Percentiles rank a stretch among this genome's conserved stretches.
Conservation (phyloP, 1,140 invertebrate species). For the Hypsibius dujardini region DNA sequence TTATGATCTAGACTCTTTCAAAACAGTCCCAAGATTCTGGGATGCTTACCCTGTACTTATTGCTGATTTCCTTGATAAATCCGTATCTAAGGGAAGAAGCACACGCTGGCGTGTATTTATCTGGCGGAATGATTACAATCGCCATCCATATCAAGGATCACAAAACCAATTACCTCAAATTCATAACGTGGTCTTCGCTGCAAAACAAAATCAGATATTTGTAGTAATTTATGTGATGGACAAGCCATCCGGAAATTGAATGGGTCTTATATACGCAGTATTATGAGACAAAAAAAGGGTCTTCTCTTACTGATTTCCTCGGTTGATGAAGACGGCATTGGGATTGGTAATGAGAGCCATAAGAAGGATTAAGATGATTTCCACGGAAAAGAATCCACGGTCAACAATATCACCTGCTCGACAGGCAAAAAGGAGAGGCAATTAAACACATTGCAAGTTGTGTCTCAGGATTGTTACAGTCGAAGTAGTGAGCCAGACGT, state of each 20-base stretch:
- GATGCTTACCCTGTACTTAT: constrained; percentile 63
- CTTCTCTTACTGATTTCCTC: constrained; percentile 63
- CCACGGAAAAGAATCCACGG: constrained; percentile 60
- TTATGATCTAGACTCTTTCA: too few relatives aligned
- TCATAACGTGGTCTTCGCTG: constrained; percentile 70
- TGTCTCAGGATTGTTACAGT: too few relatives aligned
- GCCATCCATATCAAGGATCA: too few relatives aligned
- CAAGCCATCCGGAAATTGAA: too few relatives aligned
- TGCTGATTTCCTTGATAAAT: constrained; percentile 67
- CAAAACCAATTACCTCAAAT: constrained; percentile 49
- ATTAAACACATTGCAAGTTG: too few relatives aligned
- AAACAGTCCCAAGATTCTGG: too few relatives aligned
- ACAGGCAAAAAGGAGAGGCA: neutral
- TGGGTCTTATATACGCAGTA: neutral
- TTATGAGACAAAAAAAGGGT: neutral
- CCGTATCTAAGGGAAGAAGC: constrained; percentile 54
- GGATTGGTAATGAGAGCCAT: constrained; percentile 60
- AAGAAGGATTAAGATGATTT: constrained; percentile 59
- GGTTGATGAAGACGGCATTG: constrained; percentile 60
- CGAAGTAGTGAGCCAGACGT: too few relatives aligned
- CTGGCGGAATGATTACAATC: too few relatives aligned
- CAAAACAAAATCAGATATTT: neutral
- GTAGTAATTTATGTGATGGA: neutral
- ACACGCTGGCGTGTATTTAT: too few relatives aligned
- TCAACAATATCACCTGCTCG: constrained; percentile 67